Conservation (phyloP, 2,797 vertebrate genomes). For the Naso thynnoides region DNA sequence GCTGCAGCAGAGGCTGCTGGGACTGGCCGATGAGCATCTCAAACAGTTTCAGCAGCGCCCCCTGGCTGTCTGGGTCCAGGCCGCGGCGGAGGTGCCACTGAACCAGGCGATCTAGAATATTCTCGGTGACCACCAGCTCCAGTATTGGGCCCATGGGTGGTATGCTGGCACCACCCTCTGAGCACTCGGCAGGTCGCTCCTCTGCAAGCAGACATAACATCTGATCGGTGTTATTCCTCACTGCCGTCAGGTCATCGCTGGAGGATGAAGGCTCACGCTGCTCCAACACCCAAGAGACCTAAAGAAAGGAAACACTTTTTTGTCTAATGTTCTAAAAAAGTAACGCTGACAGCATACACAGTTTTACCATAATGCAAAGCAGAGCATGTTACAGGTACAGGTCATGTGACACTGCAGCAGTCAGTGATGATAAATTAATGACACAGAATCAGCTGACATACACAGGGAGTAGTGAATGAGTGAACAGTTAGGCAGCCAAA, state of each 20-base stretch:
- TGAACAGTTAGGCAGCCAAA: too few relatives aligned
- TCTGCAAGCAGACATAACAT: slow-evolving; percentile 95
- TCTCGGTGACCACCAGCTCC: slow-evolving; percentile 89
- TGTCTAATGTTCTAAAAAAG: neutral
- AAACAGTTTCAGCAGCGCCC: slow-evolving; percentile 94
- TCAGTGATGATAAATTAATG: neutral
- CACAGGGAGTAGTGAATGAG: neutral
- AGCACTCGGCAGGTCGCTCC: slow-evolving; percentile 86
- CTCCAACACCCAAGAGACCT: slow-evolving; percentile 95
- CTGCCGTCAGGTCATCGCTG: slow-evolving; percentile 92
- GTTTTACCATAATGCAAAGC: neutral
- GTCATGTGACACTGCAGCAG: neutral
- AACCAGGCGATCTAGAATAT: slow-evolving; percentile 90
- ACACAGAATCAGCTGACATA: neutral
- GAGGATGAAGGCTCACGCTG: slow-evolving; percentile 82
- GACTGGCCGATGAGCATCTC: slow-evolving; percentile 96
- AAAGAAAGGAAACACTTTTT: neutral
- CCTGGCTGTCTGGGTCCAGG: slow-evolving; percentile 85
- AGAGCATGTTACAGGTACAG: neutral
- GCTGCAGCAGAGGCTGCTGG: slow-evolving; percentile 92
- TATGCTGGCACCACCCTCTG: slow-evolving; percentile 38
- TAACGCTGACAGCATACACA: neutral
- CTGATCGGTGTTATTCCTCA: slow-evolving; percentile 96
- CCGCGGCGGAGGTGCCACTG: slow-evolving; percentile 91
- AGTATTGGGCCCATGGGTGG: slow-evolving; percentile 88